Base-by-base conservation (phyloP, 2,888 invertebrate genomes). In the Amiota minor region DNA sequence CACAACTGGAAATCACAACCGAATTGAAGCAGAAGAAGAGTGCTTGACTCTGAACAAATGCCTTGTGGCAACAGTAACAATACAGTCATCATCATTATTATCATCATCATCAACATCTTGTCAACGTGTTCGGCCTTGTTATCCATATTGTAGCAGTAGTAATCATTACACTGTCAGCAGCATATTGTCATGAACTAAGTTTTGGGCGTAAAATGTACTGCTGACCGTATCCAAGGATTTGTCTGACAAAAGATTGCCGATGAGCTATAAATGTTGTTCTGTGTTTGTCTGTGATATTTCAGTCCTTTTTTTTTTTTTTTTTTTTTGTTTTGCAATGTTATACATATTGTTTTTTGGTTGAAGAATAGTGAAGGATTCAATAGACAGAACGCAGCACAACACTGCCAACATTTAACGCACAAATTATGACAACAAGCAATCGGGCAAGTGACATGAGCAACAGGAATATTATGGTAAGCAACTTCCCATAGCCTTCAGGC, bases 131-230 rank as follows among this genome's bases (percentile, higher is more conserved):
- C 74, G 75, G 76, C 73, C 73, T 74, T 73, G 79, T 82, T 82
- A 81, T 82, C 82, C n/a, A 77, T 77, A 75, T 83, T 80, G 76
- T 81, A 72, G 73, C 76, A 79, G 74, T 77, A 75, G 79, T 83
- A 78, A 80, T 84, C 79, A 84, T 83, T 84, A 77, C 72, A 75
- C 80, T 81, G 80, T 78, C 83, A 78, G 75, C 79, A 75, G 73
- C n/a, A 14, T 80, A 76, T 74, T 78, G 76, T 78, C 80, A 74
- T 76, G 76, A 76, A 74, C 76, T 74, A 12, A 61, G 67, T 61
- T 61, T 72, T 72, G 72, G 72, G 65, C 47, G 23, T 72, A 65
- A 67, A 72, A 67, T 72, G 46, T 11, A 49, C 67, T 74, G 65
- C 23, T 62, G 62, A n/a, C 12, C 12, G 12, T 35, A 35, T 35